Percentiles rank a stretch among this genome's conserved stretches.
Conservation (phyloP, 2,113 vertebrate genomes). For the Penelope pileata region DNA sequence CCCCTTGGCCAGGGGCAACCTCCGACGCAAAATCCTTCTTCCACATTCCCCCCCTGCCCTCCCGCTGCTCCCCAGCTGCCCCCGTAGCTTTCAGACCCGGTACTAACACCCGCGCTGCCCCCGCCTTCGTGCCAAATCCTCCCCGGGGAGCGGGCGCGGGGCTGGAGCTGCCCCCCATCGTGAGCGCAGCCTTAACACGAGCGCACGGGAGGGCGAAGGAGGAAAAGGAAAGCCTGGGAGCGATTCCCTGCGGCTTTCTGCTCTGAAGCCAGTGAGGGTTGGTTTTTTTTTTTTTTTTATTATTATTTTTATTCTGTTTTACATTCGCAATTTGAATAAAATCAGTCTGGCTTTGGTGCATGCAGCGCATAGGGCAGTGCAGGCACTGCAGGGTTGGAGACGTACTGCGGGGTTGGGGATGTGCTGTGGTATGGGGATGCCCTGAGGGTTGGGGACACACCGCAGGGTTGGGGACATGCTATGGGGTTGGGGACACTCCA, state of each 20-base stretch:
- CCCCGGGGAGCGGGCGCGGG: neutral
- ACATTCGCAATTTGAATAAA: slow-evolving; percentile 59
- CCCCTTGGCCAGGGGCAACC: neutral
- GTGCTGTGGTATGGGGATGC: neutral
- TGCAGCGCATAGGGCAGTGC: neutral
- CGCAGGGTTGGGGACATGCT: too few species aligned
- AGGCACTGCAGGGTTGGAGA: neutral
- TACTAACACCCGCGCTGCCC: neutral
- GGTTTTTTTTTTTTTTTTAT: neutral
- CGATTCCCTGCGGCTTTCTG: neutral
- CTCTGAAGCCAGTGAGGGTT: slow-evolving; percentile 2
- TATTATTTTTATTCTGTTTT: slow-evolving; percentile 37
- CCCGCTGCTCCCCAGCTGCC: neutral
- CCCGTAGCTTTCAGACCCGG: neutral
- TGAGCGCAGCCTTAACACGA: slow-evolving; percentile 37
- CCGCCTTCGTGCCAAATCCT: slow-evolving; percentile 55
- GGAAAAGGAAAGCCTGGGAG: neutral
- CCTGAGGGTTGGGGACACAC: too few species aligned
- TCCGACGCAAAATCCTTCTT: neutral
- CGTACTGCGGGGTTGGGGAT: neutral
- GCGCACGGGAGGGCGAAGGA: neutral
- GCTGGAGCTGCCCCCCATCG: neutral
- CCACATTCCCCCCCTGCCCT: slow-evolving; percentile 19
- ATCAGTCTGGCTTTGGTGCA: slow-evolving; percentile 36
- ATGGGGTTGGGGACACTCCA: too few species aligned